Conservation (phyloP, 2,888 invertebrate genomes). For the Argyresthia albistria region DNA sequence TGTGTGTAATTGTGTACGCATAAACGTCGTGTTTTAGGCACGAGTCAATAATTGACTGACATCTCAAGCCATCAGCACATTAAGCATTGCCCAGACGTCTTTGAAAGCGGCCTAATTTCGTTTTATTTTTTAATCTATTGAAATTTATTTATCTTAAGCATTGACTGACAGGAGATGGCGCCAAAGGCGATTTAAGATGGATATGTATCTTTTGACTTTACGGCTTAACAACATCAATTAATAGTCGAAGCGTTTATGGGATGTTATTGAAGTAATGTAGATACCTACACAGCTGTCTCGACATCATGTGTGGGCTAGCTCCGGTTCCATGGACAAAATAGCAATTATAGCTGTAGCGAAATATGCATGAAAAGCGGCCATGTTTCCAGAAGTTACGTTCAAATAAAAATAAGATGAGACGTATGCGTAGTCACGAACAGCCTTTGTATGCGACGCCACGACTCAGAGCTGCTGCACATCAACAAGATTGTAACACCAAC, state of each 20-base stretch:
- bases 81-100: constrained; percentile 26
- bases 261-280: neutral
- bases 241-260: constrained; percentile 1
- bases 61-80: constrained; percentile 62
- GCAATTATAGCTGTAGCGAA: neutral
- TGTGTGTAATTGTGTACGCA: no score
- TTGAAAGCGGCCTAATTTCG: constrained; percentile 67
- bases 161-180: constrained; percentile 64
- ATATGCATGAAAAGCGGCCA: neutral
- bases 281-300: neutral
- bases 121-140: constrained; percentile 53
- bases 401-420: constrained; percentile 13
- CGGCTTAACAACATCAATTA: constrained; percentile 3
- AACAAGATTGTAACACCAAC: constrained; percentile 7
- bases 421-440: constrained; percentile 25
- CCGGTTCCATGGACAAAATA: neutral
- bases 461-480: constrained; percentile 9
- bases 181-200: constrained; percentile 61
- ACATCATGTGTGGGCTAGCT: constrained; percentile 1
- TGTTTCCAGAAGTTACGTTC: neutral
- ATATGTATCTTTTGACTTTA: constrained; percentile 19
- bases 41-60: constrained; percentile 65
- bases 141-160: constrained; percentile 35
- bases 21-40: constrained; percentile 21
- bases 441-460: constrained; percentile 27